Conservation (phyloP, 1,140 invertebrate species). For the Penaeus japonicus region DNA sequence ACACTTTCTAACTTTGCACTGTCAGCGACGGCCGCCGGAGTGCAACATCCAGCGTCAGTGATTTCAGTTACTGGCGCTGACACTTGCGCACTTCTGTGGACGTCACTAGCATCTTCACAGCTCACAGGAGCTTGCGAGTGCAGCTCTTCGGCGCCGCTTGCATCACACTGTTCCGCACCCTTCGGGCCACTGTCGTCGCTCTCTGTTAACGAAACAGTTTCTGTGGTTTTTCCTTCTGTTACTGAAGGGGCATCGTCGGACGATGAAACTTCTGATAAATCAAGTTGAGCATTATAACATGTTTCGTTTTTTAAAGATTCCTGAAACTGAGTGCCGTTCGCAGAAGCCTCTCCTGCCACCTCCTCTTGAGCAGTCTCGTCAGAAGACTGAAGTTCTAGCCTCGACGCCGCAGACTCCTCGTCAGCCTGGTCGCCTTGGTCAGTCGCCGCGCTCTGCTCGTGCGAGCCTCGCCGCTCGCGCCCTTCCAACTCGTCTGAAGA, state of each 20-base stretch:
- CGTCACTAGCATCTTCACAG: too few species aligned
- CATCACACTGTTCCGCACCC: too few species aligned
- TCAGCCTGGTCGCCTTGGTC: neutral
- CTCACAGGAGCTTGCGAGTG: too few species aligned
- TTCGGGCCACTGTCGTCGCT: too few species aligned
- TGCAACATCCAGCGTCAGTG: too few species aligned
- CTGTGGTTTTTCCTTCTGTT: neutral
- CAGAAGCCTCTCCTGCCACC: neutral
- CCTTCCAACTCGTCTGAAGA: conserved; percentile 33
- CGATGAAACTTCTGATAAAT: neutral
- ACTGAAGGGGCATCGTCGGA: neutral
- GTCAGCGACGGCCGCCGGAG: too few species aligned
- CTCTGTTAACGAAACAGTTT: neutral
- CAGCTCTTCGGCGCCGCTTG: too few species aligned
- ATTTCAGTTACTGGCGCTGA: too few species aligned
- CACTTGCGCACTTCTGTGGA: too few species aligned
- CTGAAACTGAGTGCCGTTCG: neutral
- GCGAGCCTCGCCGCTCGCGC: neutral
- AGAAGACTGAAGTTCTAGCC: neutral
- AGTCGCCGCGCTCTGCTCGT: neutral
- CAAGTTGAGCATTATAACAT: conserved; percentile 9
- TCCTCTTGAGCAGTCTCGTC: neutral
- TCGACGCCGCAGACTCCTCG: neutral
- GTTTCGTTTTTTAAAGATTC: neutral
- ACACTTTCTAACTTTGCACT: too few species aligned